These are phyloP conservation scores for Balaenoptera acutorostrata DNA, from an alignment of 2,113 vertebrate species.

Conservation along the genomic window DNA sequence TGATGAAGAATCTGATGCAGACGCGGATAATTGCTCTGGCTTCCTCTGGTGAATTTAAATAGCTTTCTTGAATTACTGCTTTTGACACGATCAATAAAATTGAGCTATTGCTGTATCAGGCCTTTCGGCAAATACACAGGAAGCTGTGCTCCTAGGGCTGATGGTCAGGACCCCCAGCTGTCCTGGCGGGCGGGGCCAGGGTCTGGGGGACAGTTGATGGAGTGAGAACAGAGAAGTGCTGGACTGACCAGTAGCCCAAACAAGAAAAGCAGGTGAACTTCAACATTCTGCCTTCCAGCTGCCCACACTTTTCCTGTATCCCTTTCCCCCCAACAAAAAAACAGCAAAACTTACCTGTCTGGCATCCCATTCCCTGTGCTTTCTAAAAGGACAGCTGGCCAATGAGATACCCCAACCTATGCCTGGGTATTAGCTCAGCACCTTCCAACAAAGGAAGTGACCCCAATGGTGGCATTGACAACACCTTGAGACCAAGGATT, in stretches of 20 bases:
- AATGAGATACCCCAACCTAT: fast-evolving
- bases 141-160: not conserved
- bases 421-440: fast-evolving
- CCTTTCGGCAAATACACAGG: not conserved
- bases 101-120: constrained; percentile 68
- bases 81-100: constrained; percentile 77
- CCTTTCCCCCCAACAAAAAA: too few relatives aligned
- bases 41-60: constrained; percentile 79
- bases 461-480: fast-evolving
- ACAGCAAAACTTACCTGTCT: not conserved
- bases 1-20: constrained; percentile 77
- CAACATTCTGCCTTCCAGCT: fast-evolving
- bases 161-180: fast-evolving
- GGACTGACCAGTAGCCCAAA: too few relatives aligned
- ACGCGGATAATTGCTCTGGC: constrained; percentile 75
- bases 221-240: not conserved
- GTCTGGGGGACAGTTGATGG: not conserved
- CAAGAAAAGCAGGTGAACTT: not conserved
- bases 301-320: too few relatives aligned
- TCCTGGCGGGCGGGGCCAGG: fast-evolving
- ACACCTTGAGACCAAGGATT: fast-evolving
- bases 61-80: constrained; percentile 76
- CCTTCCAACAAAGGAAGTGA: not conserved
- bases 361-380: fast-evolving
- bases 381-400: not conserved